A percentile compares a stretch with the other conserved stretches of the same genome.
These are phyloP conservation scores for Beaufortia kweichowensis DNA, from an alignment of 2,113 vertebrate genomes.

Conservation along the genomic window DNA sequence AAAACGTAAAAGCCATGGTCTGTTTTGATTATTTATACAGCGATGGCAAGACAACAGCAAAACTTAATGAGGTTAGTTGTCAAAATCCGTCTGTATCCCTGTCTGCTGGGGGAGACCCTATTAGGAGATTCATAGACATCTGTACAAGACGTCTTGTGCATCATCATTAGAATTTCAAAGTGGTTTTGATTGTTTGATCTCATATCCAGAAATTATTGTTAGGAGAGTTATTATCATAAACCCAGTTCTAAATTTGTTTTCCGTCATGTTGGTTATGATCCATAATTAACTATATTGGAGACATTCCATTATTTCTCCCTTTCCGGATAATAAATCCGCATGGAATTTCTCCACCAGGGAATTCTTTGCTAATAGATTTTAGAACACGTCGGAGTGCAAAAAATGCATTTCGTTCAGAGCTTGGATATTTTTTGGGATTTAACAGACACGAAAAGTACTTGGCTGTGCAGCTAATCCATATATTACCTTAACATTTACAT, in stretches of 20 bases:
- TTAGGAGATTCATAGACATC: slow-evolving; percentile 57
- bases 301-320: slow-evolving; percentile 61
- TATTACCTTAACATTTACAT: too few species aligned
- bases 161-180: slow-evolving; percentile 73
- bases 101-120: slow-evolving; percentile 61
- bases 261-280: slow-evolving; percentile 65
- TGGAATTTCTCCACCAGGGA: slow-evolving; percentile 26
- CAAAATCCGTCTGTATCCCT: slow-evolving; percentile 36
- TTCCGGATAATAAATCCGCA: slow-evolving; percentile 35
- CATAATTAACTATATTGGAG: slow-evolving; percentile 68
- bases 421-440: neutral
- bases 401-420: neutral
- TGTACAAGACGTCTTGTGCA: slow-evolving; percentile 55
- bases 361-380: slow-evolving; percentile 8
- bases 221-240: slow-evolving; percentile 65
- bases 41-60: slow-evolving; percentile 45
- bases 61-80: slow-evolving; percentile 57
- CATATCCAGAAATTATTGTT: slow-evolving; percentile 66
- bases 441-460: neutral
- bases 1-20: slow-evolving; percentile 9
- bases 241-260: slow-evolving; percentile 64
- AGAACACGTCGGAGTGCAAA: neutral
- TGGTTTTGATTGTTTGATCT: slow-evolving; percentile 71
- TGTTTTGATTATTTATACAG: slow-evolving; percentile 59
- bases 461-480: neutral